Evolutionary conservation across 2,797 vertebrate genomes (phyloP).

Genomic region (Urophycis tenuis): DNA sequence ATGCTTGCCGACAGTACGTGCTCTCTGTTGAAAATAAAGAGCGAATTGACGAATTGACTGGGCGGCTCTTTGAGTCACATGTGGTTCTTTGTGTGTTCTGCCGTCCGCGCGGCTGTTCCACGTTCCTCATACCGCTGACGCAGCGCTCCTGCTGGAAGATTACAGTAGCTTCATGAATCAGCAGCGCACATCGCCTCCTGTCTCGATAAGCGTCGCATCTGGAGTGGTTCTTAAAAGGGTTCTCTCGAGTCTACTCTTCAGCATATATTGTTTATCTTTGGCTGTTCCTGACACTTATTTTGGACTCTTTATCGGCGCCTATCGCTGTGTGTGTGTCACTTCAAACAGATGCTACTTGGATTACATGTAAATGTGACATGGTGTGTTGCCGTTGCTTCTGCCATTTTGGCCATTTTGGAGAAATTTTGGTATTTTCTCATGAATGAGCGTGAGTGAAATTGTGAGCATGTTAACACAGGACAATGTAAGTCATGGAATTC

Average conservation of each 20-base stretch:
- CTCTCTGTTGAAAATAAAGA: neutral
- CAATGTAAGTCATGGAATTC: neutral
- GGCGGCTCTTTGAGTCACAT: neutral
- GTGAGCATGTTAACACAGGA: neutral
- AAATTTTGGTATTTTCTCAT: neutral
- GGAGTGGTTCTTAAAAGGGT: neutral
- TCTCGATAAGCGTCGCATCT: neutral
- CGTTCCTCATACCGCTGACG: neutral
- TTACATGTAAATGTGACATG: neutral
- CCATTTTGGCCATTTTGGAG: neutral
- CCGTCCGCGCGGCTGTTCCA: neutral
- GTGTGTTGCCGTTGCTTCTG: neutral
- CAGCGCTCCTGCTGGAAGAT: too few relatives aligned
- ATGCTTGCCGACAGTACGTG: too few relatives aligned
- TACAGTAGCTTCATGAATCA: neutral
- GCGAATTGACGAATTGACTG: neutral
- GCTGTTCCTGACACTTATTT: neutral
- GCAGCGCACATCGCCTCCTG: neutral
- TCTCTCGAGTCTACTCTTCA: neutral
- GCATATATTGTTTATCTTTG: neutral
- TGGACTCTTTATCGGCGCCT: neutral
- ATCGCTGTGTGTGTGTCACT: neutral
- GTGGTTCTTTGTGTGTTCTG: neutral
- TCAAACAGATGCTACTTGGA: neutral
- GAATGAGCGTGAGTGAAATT: neutral